Evolutionary conservation across 30 jellyfish, hydroid and myxozoan species (phyloP), one percentile per base, ranked within the genome.

Genomic region (Pelagia noctiluca): DNA sequence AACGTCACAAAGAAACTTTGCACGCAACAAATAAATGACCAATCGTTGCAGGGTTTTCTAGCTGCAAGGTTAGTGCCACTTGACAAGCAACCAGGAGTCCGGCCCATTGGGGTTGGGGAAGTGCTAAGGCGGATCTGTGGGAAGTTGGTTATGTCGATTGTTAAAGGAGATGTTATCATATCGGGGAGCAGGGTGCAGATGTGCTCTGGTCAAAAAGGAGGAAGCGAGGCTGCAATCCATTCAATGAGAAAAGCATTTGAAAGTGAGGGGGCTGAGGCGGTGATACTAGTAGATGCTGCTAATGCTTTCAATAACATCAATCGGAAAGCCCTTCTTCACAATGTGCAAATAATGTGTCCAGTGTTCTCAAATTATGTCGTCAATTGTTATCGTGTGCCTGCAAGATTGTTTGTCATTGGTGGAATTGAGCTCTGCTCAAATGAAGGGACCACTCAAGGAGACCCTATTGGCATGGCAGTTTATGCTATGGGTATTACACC

Each of bases 201-300:
- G 54, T 50, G 78, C 30, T 25, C 71, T 21, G 86, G 54, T 2
- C 86, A 50, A 50, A 30, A 46, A 74, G 18, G 82, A 50, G 86
- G 78, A 21, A 25, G 79, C 30, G 78, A 46, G 49, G 86, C 86
- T 2, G 86, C 86, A 29, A 74, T 74, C 18, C 86, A 74, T 28
- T 25, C 86, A 21, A 50, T 74, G 76, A 42, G n/a, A 25, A 28
- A 10, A 19, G 18, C 49, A 21, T 74, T 74, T 47, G 86, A 74
- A 22, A 30, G 30, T 3, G 86, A 74, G 30, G 53, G 26, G 33
- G 31, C 78, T 28, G 86, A 74, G 24, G 86, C 50, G 57, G 78
- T 74, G 50, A 28, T 50, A 16, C 54, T 74, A 29, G 60, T 74
- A 47, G 86, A 74, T 29, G 86, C 86, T 23, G 78, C 86, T 23